These are phyloP conservation scores for Potamilus streckersoni DNA, from an alignment of 1,140 invertebrate genomes.

Conservation along the genomic window DNA sequence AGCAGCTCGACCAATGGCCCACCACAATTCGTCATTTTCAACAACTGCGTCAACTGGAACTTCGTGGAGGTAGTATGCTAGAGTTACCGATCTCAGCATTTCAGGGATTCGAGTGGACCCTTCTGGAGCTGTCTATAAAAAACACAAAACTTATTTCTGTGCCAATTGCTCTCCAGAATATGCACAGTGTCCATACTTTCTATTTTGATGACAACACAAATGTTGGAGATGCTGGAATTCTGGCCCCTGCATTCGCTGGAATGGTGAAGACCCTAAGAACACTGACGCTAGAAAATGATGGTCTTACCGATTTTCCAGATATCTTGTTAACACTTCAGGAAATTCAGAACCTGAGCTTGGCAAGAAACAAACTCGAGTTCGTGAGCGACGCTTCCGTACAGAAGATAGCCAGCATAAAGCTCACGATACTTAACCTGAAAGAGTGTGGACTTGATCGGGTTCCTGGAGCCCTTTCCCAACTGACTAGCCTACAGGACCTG, in stretches of 20 bases:
- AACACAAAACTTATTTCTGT: slow-evolving; percentile 21
- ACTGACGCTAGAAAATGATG: slow-evolving; percentile 23
- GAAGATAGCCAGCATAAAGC: slow-evolving; percentile 12
- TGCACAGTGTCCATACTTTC: slow-evolving; percentile 4
- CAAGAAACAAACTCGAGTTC: slow-evolving; percentile 21
- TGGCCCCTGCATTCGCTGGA: slow-evolving; percentile 25
- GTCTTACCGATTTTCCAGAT: slow-evolving; percentile 17
- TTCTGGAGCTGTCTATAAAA: slow-evolving; percentile 11
- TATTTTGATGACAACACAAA: slow-evolving; percentile 24
- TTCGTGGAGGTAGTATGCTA: slow-evolving; percentile 14
- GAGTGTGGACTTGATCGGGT: slow-evolving; percentile 20
- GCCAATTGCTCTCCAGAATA: slow-evolving; percentile 17
- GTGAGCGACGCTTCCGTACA: slow-evolving; percentile 14
- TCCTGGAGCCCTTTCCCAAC: slow-evolving; percentile 18
- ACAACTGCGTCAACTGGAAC: slow-evolving; percentile 5
- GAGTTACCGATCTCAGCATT: slow-evolving; percentile 16
- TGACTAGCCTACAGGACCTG: slow-evolving; percentile 1
- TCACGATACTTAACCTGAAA: slow-evolving; percentile 18
- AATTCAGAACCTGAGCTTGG: slow-evolving; percentile 20
- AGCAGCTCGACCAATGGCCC: slow-evolving; percentile 12
- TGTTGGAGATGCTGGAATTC: slow-evolving; percentile 22
- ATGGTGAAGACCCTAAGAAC: slow-evolving; percentile 1
- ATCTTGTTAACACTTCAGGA: slow-evolving; percentile 11
- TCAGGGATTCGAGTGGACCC: slow-evolving; percentile 20
- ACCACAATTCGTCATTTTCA: slow-evolving; percentile 11